phyloP scores from a whole-genome alignment of 2,113 vertebrate species.

The Menura novaehollandiae region DNA sequence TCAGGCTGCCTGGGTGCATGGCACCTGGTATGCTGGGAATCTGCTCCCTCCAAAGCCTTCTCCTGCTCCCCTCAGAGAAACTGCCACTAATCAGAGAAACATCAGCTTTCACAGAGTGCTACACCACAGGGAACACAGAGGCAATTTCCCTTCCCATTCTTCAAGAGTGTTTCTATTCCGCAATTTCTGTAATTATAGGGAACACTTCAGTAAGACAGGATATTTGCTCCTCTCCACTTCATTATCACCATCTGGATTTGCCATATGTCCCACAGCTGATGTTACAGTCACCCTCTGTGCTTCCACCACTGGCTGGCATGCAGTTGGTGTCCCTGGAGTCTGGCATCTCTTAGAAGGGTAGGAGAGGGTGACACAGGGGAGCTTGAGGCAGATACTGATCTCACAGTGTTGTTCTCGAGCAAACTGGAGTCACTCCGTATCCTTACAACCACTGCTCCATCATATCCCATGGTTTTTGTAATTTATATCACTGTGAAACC shows the following conservation, averaged over 20 bases:
- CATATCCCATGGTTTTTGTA: background rate
- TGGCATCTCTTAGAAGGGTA: background rate
- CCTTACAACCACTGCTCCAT: background rate
- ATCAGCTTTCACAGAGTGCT: background rate
- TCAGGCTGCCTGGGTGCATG: background rate
- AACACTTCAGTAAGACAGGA: background rate
- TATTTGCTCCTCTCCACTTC: background rate
- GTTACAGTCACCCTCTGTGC: background rate
- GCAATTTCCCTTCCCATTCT: background rate
- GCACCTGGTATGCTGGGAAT: background rate
- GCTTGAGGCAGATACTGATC: background rate
- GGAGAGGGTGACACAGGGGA: background rate
- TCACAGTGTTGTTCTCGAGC: background rate
- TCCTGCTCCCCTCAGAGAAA: background rate
- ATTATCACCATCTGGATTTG: background rate
- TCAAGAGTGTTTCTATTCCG: background rate
- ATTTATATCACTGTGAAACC: background rate
- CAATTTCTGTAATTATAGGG: background rate
- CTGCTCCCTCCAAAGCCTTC: background rate
- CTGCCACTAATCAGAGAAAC: background rate
- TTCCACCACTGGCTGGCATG: rapidly evolving
- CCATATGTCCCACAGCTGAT: background rate
- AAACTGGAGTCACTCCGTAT: background rate
- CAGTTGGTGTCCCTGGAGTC: background rate
- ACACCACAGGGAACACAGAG: background rate